phyloP scores from a whole-genome alignment of 1,140 invertebrate genomes.

The Polypedilum pembai region DNA sequence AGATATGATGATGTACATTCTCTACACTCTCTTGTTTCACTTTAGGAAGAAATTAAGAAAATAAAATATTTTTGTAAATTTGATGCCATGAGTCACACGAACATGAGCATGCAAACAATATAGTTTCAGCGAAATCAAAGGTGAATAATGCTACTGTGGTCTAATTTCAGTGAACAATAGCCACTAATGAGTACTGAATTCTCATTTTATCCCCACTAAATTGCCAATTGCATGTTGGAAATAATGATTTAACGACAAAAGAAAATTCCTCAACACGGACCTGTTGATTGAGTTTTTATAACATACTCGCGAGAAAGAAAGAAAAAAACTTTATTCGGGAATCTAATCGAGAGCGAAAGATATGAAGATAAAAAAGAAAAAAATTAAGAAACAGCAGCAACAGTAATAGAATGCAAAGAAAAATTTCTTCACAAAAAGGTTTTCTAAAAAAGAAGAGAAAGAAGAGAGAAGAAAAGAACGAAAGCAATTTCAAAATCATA shows the following conservation, averaged over 20 bases:
- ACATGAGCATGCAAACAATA: no score
- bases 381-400: conserved; percentile 14
- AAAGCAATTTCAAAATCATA: conserved; percentile 24
- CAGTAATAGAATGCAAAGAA: not conserved
- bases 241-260: not conserved
- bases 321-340: not conserved
- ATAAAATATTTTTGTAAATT: no score
- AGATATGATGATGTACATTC: not conserved
- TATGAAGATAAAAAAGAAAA: not conserved
- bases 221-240: not conserved
- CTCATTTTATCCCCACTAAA: no score
- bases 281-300: conserved; percentile 18
- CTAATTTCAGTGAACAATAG: no score
- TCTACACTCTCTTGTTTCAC: no score
- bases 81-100: no score
- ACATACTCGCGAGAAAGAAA: not conserved
- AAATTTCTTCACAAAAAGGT: not conserved
- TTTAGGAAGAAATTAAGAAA: no score
- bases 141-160: no score
- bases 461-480: conserved; percentile 7
- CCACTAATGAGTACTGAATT: no score
- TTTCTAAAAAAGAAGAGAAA: not conserved
- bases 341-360: conserved; percentile 13
- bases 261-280: conserved; percentile 11
- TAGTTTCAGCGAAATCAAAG: no score